Base-by-base conservation (phyloP, 2,888 invertebrate genomes). In the Ametastegia equiseti region DNA sequence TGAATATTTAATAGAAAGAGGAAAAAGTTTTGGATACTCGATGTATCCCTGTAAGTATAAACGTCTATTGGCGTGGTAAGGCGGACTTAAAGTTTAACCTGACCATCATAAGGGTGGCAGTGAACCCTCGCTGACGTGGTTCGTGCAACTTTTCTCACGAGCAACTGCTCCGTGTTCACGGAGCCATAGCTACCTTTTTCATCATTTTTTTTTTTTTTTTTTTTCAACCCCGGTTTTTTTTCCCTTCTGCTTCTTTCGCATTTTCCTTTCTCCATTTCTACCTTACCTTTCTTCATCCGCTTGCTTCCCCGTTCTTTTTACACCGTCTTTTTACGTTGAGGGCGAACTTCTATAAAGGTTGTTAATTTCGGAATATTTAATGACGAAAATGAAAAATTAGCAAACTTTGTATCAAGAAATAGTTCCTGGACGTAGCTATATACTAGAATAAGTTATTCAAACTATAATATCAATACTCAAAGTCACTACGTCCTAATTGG, bases 321-420 rank as follows among this genome's bases (percentile, higher is more conserved):
- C 60, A 50, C 9, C 19, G 1, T 50, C 23, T n/a, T 27, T 57
- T 67, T 50, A 33, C 36, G 30, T 47, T n/a, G 4, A 65, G 23
- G 36, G 54, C 33, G 50, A 80, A 69, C 54, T 75, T 75, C 36
- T 33, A n/a, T 47, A 19, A 50, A 65, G 45, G 39, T 50, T 65
- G 80, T 42, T 80, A 80, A 80, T 80, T 67, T 33, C 19, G 50
- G 45, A 80, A 80, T 67, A 69, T 80, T 65, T 19, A 80, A 80
- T 23, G 67, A 80, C 15, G 50, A 54, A 75, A 54, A 67, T 67
- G 45, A 67, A 67, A 47, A 75, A 75, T 75, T 75, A 75, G 67
- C 36, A 47, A 50, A 50, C 69, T 80, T 50, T n/a, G 33, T 50
- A 13, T 5, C n/a, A 27, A 39, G 36, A 33, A 47, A 47, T 47